Base-by-base conservation (phyloP, 2,888 invertebrate species). In the Eupithecia tripunctaria region DNA sequence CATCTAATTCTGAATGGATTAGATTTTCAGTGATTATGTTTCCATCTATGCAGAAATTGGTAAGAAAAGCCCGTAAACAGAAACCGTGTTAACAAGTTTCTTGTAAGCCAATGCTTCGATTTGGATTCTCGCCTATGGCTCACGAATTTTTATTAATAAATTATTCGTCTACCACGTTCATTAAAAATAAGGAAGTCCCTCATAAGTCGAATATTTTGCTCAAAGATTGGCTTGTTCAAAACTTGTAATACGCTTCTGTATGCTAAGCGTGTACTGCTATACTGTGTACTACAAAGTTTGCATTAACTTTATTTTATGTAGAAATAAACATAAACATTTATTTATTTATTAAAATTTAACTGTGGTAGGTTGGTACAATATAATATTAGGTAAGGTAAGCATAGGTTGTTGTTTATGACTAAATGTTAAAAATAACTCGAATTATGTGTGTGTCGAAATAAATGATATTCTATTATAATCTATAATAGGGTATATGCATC, bases 21-120 rank as follows among this genome's bases (percentile, higher is more conserved):
- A 51, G 51, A 18, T 51, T 8, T 51, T 21, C 51, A 43, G 18
- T 43, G 18, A 43, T 43, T 4, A 43, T 43, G 18, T 8, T 43
- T 4, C 43, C 43, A 18, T 43, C 6, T 51, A 21, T 10, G 2
- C 12, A 14, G 36, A 36, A 63, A 38, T 72, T 66, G 51, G 36
- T 72, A n/a, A 36, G 59, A 64, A 70, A 63, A 36, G 63, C 62
- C 38, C 29, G 1, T 71, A 29, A 36, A 41, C 65, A 71, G 7
- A 59, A 62, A 63, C 18, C 36, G 36, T 29, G 18, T 36, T 62
- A 62, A 62, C 36, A 63, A 4, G 63, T 63, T 36, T 63, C 36
- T 21, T 36, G 21, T 36, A 29, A 63, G 63, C 36, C 27, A 29
- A 32, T 63, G 18, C 63, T 63, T 63, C 18, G 62, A 62, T 36